Evolutionary conservation across 2,113 vertebrate species (phyloP).

Genomic region (Uria lomvia): DNA sequence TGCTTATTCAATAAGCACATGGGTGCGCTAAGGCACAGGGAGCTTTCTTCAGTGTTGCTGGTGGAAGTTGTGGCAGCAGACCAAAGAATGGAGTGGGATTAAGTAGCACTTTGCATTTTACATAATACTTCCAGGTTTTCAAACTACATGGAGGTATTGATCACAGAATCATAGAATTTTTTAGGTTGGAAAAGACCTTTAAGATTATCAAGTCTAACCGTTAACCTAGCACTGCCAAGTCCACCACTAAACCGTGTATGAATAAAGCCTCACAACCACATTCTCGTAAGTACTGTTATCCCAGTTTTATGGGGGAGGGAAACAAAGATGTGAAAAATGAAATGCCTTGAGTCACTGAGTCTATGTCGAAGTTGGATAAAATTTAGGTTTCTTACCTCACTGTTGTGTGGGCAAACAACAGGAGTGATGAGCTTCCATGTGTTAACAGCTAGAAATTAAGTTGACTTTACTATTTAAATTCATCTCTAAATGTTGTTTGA

Average conservation of each 20-base stretch:
- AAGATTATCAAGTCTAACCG: not conserved
- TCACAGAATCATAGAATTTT: not conserved
- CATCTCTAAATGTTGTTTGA: not conserved
- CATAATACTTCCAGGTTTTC: not conserved
- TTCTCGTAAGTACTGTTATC: not conserved
- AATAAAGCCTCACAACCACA: not conserved
- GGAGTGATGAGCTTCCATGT: not conserved
- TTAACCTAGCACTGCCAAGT: not conserved
- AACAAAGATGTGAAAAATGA: not conserved
- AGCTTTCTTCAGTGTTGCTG: not conserved
- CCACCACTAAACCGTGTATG: not conserved
- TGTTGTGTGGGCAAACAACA: not conserved
- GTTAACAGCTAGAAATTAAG: not conserved
- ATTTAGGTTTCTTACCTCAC: not conserved
- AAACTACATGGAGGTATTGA: not conserved
- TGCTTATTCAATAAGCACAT: not conserved
- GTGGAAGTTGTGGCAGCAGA: not conserved
- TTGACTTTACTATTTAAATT: not conserved
- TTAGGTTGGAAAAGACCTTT: not conserved
- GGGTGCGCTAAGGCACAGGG: not conserved
- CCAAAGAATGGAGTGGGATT: not conserved
- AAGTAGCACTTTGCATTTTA: not conserved
- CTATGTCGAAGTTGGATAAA: not conserved
- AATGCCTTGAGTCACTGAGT: not conserved
- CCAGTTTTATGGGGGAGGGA: not conserved